These are phyloP conservation scores for Corythoichthys haematopterus DNA, from an alignment of 2,113 vertebrate genomes.

Conservation along the genomic window DNA sequence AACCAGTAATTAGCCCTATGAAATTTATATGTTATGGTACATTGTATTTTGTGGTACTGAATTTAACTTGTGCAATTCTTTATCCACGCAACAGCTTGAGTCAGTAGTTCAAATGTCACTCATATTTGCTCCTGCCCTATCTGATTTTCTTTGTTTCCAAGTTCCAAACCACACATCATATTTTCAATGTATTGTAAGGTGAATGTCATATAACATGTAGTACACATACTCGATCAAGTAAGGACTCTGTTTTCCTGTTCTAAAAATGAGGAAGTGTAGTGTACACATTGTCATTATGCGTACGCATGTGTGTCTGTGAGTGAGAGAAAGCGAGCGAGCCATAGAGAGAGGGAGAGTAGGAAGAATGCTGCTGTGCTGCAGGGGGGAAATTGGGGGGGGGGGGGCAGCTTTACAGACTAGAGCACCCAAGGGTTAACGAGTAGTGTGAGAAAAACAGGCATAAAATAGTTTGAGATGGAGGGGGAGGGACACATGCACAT, in stretches of 20 bases:
- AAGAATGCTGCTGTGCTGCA: conserved; percentile 48
- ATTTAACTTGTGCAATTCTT: background rate
- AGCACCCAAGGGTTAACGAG: conserved; percentile 69
- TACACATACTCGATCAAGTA: background rate
- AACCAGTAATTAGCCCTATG: background rate
- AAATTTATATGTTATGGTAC: background rate
- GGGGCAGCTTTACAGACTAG: conserved; percentile 36
- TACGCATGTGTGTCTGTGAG: background rate
- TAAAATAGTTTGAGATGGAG: conserved; percentile 23
- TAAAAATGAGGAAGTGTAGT: background rate
- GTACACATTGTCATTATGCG: background rate
- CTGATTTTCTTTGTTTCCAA: background rate
- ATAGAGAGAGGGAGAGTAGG: background rate
- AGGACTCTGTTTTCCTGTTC: background rate
- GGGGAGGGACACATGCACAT: conserved; percentile 13
- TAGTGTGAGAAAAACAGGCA: conserved; percentile 67
- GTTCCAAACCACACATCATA: background rate
- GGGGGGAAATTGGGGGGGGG: conserved; percentile 1
- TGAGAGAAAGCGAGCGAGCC: background rate
- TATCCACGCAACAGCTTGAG: background rate
- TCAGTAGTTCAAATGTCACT: background rate
- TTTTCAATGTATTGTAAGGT: background rate
- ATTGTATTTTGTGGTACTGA: background rate
- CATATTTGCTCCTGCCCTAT: background rate
- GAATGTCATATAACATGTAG: background rate